A percentile compares a stretch with the other conserved stretches of the same genome.
phyloP scores from a whole-genome alignment of 2,113 vertebrate genomes.

The Poecilia latipinna region DNA sequence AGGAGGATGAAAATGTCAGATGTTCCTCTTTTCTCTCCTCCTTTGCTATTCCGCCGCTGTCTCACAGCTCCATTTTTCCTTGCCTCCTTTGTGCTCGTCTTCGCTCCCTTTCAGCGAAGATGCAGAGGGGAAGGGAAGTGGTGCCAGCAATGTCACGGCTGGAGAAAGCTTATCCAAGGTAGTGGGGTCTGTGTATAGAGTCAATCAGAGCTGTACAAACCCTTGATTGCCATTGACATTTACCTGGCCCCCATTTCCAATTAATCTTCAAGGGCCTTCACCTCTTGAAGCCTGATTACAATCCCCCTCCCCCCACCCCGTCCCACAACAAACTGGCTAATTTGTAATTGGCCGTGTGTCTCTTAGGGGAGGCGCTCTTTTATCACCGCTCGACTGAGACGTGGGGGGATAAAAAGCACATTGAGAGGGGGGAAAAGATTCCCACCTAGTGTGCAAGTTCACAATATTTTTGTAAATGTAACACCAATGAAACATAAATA shows the following conservation, averaged over 20 bases:
- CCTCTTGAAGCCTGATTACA: slow-evolving; percentile 82
- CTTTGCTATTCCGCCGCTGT: slow-evolving; percentile 61
- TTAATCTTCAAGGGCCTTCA: slow-evolving; percentile 85
- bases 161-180: slow-evolving; percentile 71
- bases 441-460: slow-evolving; percentile 24
- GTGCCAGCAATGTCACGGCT: slow-evolving; percentile 73
- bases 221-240: slow-evolving; percentile 84
- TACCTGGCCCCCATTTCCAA: slow-evolving; percentile 82
- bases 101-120: slow-evolving; percentile 46
- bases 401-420: slow-evolving; percentile 38
- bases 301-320: slow-evolving; percentile 57
- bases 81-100: slow-evolving; percentile 58
- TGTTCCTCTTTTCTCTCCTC: slow-evolving; percentile 40
- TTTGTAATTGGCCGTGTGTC: slow-evolving; percentile 82
- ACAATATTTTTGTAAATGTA: slow-evolving; percentile 21
- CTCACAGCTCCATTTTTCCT: slow-evolving; percentile 53
- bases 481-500: not conserved
- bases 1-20: slow-evolving; percentile 63
- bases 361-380: slow-evolving; percentile 63
- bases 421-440: slow-evolving; percentile 28
- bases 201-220: slow-evolving; percentile 79
- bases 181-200: slow-evolving; percentile 75
- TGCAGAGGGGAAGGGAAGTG: slow-evolving; percentile 57
- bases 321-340: slow-evolving; percentile 80
- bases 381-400: slow-evolving; percentile 70